Evolutionary conservation across 2,113 vertebrate species (phyloP), one percentile per base, ranked within the genome.

Genomic region (Forbesichthys papilliferus): DNA sequence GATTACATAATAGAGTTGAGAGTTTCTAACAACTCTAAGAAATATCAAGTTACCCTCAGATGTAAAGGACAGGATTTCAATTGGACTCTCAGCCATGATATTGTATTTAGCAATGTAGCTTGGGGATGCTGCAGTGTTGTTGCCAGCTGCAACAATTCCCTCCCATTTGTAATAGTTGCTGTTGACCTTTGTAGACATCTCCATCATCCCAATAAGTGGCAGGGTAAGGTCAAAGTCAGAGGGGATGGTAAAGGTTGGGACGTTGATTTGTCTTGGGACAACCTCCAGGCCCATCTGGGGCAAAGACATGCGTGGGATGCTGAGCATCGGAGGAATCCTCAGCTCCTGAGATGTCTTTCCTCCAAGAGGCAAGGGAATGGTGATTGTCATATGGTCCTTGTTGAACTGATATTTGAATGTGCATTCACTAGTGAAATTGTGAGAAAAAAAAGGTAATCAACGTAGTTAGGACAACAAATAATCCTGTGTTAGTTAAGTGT

Each of bases 141-240:
- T 95, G 20, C 93, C 94, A 14, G 90, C 91, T 2, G 81, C 90
- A 36, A 88, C 90, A 0, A 74, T 86, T 12, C 87, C 92, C 1
- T 95, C 93, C 95, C 93, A 97, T 69, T 96, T 94, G 80, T 98
- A 98, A 75, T 91, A 87, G 87, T 98, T 98, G 92, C 92, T 96
- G 75, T 93, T 86, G 68, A 97, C 49, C 0, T 92, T 93, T 11
- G 93, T 83, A 60, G 93, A 94, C 61, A 93, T 52, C 59, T 96
- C 94, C 18, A 95, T 69, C 68, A 90, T 76, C 36, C 94, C 94
- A 75, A 97, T 62, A 52, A 95, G 87, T 72, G 95, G 96, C 47
- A 98, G 53, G 10, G 0, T 84, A 20, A 98, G 71, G 9, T 90
- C 86, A 65, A 93, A 94, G 16, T 77, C 78, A 51, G 91, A 48